Evolutionary conservation across 2,113 vertebrate genomes (phyloP).

Genomic region (Eupsittula cactorum): DNA sequence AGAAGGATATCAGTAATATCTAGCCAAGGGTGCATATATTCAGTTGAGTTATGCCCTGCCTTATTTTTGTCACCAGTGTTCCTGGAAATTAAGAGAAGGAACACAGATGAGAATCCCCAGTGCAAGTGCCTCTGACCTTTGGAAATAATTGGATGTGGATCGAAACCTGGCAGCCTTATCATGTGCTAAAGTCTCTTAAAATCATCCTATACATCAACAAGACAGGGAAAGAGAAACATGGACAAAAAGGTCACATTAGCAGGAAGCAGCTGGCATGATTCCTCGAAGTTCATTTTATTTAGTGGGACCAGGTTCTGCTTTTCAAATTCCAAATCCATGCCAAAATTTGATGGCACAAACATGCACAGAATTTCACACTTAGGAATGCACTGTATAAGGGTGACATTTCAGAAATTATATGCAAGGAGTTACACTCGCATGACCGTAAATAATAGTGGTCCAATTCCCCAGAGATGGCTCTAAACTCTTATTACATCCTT

Average conservation of each 20-base stretch:
- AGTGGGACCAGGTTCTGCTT: background rate
- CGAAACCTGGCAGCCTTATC: slow-evolving; percentile 25
- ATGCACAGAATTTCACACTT: slow-evolving; percentile 10
- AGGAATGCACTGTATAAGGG: background rate
- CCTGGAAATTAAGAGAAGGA: slow-evolving; percentile 19
- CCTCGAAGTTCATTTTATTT: slow-evolving; percentile 1
- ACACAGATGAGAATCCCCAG: background rate
- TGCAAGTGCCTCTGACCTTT: slow-evolving; percentile 41
- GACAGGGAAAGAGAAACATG: slow-evolving; percentile 7
- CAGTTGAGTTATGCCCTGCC: background rate
- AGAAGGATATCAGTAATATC: background rate
- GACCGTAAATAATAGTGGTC: slow-evolving; percentile 30
- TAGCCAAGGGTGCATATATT: background rate
- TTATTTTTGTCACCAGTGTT: slow-evolving; percentile 8
- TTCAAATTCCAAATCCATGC: slow-evolving; percentile 6
- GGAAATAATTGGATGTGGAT: slow-evolving; percentile 47
- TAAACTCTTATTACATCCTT: slow-evolving; percentile 28
- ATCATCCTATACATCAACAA: slow-evolving; percentile 53
- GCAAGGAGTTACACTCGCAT: background rate
- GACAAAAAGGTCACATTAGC: slow-evolving; percentile 55
- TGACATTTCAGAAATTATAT: slow-evolving; percentile 48
- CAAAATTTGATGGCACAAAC: slow-evolving; percentile 3
- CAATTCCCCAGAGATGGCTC: background rate
- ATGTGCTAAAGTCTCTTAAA: slow-evolving; percentile 32
- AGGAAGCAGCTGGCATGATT: slow-evolving; percentile 3